Evolutionary conservation across 2,888 invertebrate genomes (phyloP), one percentile per base, ranked within the genome.

Genomic region (Stenodera caucasica): DNA sequence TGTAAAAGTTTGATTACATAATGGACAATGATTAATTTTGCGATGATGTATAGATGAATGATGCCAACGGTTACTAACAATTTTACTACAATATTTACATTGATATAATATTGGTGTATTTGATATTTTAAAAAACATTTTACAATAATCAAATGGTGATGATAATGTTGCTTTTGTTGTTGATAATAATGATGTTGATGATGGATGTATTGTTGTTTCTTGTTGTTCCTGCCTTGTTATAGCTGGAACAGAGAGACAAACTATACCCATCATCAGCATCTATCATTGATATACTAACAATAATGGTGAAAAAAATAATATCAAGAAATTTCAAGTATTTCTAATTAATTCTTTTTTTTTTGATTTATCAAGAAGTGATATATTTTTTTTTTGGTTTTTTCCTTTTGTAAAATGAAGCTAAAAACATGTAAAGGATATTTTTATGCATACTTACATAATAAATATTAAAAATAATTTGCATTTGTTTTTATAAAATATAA

Each of bases 61-160:
- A 75, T 88, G 87, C 84, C 88, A 88, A 72, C 87, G 81, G 80
- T 88, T 87, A 74, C 83, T 85, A 68, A 88, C 88, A 65, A 83
- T 82, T 81, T 88, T 88, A 64, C 86, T 85, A 79, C 88, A 88
- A 68, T 85, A 77, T 66, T 81, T 82, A 81, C 89, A 89, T 69
- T 83, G 81, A 78, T 84, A 85, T 69, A 85, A 81, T 65, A 78
- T 77, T 32, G 76, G 74, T 18, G 61, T 53, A 21, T 74, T 74
- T n/a, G 72, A 65, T 26, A 75, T 67, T 64, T 74, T 75, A 56
- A 71, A 69, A 64, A 76, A 78, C 70, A 77, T 74, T 61, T 74
- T 72, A 64, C 76, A 74, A 66, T 77, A 77, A 65, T 77, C 75
- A 30, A 68, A 57, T 14, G 74, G 57, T 26, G 70, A 63, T 51